Evolutionary conservation across 2,797 vertebrate species (phyloP).

Genomic region (Knipowitschia caucasica): DNA sequence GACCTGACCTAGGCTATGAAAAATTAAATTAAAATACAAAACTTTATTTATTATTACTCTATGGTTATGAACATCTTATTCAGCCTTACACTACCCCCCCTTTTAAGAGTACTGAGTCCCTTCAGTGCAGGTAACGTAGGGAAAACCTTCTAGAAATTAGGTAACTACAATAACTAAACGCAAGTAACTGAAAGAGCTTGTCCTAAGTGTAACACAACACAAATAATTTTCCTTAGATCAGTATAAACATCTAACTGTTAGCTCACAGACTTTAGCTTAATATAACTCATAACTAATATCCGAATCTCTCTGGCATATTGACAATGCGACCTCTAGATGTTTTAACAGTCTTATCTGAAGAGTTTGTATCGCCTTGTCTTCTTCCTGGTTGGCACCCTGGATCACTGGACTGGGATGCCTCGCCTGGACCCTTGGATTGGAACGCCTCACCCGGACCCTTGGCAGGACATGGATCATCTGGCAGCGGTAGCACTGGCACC

Average conservation of each 20-base stretch:
- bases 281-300: not conserved
- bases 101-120: constrained; percentile 4
- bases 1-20: too few relatives aligned
- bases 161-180: not conserved
- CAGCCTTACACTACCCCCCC: constrained; percentile 4
- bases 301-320: not conserved
- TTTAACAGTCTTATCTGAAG: not conserved
- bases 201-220: not conserved
- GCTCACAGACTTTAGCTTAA: not conserved
- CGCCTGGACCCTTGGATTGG: not conserved
- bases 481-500: not conserved
- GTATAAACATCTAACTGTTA: not conserved
- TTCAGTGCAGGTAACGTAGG: constrained; percentile 1
- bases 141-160: not conserved
- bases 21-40: too few relatives aligned
- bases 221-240: not conserved
- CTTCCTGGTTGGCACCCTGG: not conserved
- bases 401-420: not conserved
- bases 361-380: not conserved
- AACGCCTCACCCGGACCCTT: not conserved
- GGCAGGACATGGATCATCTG: not conserved
- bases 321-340: constrained; percentile 5
- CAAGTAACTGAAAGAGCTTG: not conserved
- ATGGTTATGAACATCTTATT: too few relatives aligned
- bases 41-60: too few relatives aligned